Conservation (phyloP, 2,797 vertebrate species). For the Onychomys torridus region DNA sequence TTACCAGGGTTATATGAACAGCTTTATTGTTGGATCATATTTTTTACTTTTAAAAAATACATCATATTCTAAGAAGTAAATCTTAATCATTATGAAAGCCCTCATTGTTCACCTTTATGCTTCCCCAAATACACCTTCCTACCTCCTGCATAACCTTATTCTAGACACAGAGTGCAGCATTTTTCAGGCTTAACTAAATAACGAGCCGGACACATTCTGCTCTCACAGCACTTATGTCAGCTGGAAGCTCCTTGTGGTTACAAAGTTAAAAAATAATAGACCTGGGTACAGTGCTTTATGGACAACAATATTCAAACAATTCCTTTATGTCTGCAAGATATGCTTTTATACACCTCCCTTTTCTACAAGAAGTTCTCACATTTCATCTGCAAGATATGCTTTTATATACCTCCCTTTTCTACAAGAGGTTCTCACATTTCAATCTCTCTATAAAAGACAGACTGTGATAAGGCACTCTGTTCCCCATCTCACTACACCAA, state of each 20-base stretch:
- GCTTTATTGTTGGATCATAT: background rate
- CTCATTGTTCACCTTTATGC: background rate
- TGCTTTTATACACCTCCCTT: background rate
- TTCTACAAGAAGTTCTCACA: background rate
- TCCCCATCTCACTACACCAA: background rate
- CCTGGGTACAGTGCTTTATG: background rate
- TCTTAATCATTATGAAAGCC: background rate
- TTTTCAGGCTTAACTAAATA: background rate
- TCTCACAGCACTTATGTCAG: background rate
- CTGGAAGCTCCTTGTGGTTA: background rate
- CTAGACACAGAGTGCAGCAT: background rate
- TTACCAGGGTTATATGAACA: background rate
- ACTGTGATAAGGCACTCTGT: background rate
- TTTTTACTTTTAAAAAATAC: background rate
- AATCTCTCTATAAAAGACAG: background rate
- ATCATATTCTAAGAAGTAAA: background rate
- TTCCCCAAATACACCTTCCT: background rate
- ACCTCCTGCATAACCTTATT: background rate
- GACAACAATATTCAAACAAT: background rate
- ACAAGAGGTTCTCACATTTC: background rate
- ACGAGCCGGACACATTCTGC: background rate
- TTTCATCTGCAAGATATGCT: background rate
- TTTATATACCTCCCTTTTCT: background rate
- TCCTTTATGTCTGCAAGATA: background rate
- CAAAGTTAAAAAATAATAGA: background rate